Conservation (phyloP, 2,113 vertebrate genomes). For the Fukomys damarensis region DNA sequence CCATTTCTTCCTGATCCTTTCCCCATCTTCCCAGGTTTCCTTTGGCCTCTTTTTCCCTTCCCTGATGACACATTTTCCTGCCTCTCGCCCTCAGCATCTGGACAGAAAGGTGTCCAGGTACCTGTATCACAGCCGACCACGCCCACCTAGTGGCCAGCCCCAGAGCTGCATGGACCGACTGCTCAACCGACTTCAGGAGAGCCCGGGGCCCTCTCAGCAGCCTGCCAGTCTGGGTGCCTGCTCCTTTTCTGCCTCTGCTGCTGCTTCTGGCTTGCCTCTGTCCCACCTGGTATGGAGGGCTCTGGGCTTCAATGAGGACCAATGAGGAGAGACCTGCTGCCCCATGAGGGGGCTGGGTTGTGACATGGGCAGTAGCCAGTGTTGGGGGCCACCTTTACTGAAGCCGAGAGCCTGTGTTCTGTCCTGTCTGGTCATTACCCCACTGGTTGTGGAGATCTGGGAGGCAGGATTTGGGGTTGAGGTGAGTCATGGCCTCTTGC, state of each 20-base stretch:
- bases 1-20: not conserved
- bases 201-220: constrained; percentile 7
- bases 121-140: constrained; percentile 87
- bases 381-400: not conserved
- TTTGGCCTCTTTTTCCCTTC: not conserved
- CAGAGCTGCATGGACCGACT: constrained; percentile 48
- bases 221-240: constrained; percentile 27
- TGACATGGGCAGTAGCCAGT: not conserved
- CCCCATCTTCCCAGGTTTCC: not conserved
- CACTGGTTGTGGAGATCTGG: not conserved
- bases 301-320: constrained; percentile 29
- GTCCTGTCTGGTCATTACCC: not conserved
- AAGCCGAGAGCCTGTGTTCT: constrained; percentile 23
- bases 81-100: constrained; percentile 83
- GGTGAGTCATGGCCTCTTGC: constrained; percentile 77
- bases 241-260: constrained; percentile 39
- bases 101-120: constrained; percentile 91
- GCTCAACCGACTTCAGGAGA: constrained; percentile 47
- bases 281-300: constrained; percentile 58
- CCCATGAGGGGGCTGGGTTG: not conserved
- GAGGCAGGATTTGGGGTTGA: constrained; percentile 66
- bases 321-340: constrained; percentile 59
- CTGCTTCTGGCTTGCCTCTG: constrained; percentile 74
- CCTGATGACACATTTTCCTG: not conserved
- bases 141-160: constrained; percentile 83